Percentiles rank a stretch among this genome's conserved stretches.
phyloP scores from a whole-genome alignment of 53 echinoderm and acorn worm species.

The Arbacia lixula region DNA sequence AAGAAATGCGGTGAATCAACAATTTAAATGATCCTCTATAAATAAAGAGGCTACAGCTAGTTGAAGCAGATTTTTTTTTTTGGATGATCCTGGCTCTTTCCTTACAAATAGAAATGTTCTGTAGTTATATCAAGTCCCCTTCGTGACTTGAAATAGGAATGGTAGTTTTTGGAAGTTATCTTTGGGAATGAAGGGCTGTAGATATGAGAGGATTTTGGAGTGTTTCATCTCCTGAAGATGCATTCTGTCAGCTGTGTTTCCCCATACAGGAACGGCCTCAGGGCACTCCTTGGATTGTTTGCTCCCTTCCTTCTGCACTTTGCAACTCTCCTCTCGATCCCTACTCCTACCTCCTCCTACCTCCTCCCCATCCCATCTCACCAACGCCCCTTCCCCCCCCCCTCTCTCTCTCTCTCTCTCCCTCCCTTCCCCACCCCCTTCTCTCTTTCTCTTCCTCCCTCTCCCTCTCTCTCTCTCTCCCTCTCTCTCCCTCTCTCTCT shows the following conservation, averaged over 20 bases:
- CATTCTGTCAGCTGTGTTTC: not conserved
- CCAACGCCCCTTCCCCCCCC: too few relatives aligned
- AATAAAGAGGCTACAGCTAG: too few relatives aligned
- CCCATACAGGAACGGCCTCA: constrained; percentile 11
- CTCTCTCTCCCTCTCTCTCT: not conserved
- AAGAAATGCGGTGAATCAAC: too few relatives aligned
- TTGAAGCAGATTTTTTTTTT: too few relatives aligned
- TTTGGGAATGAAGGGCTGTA: too few relatives aligned
- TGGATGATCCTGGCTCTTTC: too few relatives aligned
- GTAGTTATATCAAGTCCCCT: too few relatives aligned
- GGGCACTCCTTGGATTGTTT: not conserved
- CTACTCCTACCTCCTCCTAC: not conserved
- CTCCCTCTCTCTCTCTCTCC: not conserved
- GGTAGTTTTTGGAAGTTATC: too few relatives aligned
- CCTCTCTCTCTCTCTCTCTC: not conserved
- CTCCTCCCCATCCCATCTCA: not conserved
- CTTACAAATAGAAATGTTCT: too few relatives aligned
- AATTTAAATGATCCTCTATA: too few relatives aligned
- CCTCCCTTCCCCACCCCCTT: not conserved
- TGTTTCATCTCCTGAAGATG: constrained; percentile 6
- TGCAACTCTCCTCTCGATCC: not conserved
- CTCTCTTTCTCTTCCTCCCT: not conserved
- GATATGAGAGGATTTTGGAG: too few relatives aligned
- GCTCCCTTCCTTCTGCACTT: not conserved
- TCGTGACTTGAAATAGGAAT: too few relatives aligned